phyloP scores from a whole-genome alignment of 2,888 invertebrate species.

The Mycalesis mineus region DNA sequence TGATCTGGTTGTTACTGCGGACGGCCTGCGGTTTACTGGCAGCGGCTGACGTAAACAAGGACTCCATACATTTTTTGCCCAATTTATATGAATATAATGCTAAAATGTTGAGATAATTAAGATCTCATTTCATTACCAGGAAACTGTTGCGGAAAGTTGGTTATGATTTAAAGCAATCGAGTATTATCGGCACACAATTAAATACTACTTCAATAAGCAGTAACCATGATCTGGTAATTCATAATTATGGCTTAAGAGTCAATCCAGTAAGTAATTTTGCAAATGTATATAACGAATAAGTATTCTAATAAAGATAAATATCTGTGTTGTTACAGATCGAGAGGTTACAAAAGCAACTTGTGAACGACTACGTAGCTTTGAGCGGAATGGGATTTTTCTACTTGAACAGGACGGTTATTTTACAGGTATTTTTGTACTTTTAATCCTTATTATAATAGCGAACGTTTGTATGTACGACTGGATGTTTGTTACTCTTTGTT shows the following conservation, averaged over 20 bases:
- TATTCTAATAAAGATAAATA: too few species aligned
- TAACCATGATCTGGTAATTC: slow-evolving; percentile 80
- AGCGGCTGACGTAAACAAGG: slow-evolving; percentile 76
- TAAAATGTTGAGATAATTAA: slow-evolving; percentile 77
- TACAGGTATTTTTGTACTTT: slow-evolving; percentile 20
- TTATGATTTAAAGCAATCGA: too few species aligned
- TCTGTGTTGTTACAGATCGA: slow-evolving; percentile 66
- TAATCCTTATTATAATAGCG: neutral
- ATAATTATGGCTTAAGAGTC: too few species aligned
- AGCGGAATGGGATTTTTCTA: slow-evolving; percentile 79
- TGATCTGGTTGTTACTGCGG: slow-evolving; percentile 78
- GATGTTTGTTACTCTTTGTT: too few species aligned
- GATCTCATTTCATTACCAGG: neutral
- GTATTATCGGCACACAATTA: too few species aligned
- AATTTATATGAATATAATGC: slow-evolving; percentile 66
- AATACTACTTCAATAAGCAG: too few species aligned
- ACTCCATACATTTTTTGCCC: slow-evolving; percentile 70
- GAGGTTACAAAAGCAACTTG: slow-evolving; percentile 79
- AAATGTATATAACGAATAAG: too few species aligned
- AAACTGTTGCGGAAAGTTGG: too few species aligned
- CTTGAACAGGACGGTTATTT: slow-evolving; percentile 44
- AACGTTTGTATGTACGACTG: too few species aligned
- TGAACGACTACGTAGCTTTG: slow-evolving; percentile 75
- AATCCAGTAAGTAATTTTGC: too few species aligned
- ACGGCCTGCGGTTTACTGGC: slow-evolving; percentile 77